Base-by-base conservation (phyloP, 2,797 vertebrate genomes). In the Notolepis coatsorum region DNA sequence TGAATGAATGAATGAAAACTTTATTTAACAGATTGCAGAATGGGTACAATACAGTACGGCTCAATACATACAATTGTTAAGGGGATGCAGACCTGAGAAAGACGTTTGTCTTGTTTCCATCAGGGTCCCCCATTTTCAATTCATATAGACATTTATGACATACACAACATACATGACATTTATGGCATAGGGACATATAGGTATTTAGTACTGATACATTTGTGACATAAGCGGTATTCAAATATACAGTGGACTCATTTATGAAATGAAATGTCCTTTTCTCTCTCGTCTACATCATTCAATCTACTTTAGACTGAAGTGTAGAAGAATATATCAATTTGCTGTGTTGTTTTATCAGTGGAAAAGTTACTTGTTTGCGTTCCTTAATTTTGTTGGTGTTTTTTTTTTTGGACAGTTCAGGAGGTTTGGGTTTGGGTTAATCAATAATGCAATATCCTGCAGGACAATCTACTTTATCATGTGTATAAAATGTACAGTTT, bases 401-500 rank as follows among this genome's bases (percentile, higher is more conserved):
- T 65, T 24, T 52, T 67, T 49, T 50, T 41, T 65, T 63, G 60
- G 78, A 77, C 66, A 61, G 82, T 42, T 71, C 62, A 56, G 55
- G 28, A 71, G 68, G 65, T 65, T n/a, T n/a, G 51, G 58, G 37
- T 73, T 63, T 56, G 42, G 68, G 64, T 39, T 75, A 38, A 68
- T 55, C 53, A 27, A 50, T 77, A 73, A 75, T 72, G 62, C 55
- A 69, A 50, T 59, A 72, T 48, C 59, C 63, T 76, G 79, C 66
- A 77, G 43, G 37, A 37, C 47, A 62, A 71, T 78, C 67, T 76
- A 58, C 76, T 77, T 77, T 68, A 82, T 79, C 68, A 61, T 75
- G 62, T 94, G 91, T 93, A 94, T 89, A 93, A 93, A 92, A 92
- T 94, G 93, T 94, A 94, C 93, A 94, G 93, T 93, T 94, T 93